These are phyloP conservation scores for Halcyon senegalensis DNA, from an alignment of 2,113 vertebrate species.

Conservation along the genomic window DNA sequence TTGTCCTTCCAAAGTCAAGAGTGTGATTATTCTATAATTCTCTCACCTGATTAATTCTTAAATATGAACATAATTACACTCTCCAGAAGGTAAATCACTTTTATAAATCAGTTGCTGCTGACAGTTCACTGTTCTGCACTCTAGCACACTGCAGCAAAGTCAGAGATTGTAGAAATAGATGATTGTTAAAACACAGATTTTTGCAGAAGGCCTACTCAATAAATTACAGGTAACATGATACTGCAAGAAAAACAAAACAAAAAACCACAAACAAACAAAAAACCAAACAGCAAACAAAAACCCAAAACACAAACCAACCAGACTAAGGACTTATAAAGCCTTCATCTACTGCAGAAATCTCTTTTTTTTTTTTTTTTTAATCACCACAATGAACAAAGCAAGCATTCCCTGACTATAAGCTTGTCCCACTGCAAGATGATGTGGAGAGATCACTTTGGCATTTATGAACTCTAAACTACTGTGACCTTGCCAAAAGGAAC, in stretches of 20 bases:
- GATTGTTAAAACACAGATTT: neutral
- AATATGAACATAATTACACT: constrained; percentile 81
- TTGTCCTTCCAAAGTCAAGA: constrained; percentile 80
- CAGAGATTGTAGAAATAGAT: neutral
- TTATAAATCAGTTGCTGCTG: constrained; percentile 79
- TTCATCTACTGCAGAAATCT: neutral
- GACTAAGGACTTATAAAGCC: neutral
- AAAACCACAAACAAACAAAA: neutral
- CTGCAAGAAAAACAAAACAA: neutral
- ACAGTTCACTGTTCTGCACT: constrained; percentile 59
- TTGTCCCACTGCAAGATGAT: constrained; percentile 29
- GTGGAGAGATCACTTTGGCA: constrained; percentile 21
- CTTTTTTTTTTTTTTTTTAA: neutral
- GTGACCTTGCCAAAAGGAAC: neutral
- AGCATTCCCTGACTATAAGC: neutral
- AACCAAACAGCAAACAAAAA: too few species aligned
- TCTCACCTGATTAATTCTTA: constrained; percentile 83
- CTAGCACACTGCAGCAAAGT: constrained; percentile 29
- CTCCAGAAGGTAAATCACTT: constrained; percentile 81
- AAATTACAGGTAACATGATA: neutral
- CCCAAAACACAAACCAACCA: too few species aligned
- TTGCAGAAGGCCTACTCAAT: neutral
- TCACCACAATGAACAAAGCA: neutral
- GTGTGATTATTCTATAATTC: constrained; percentile 78
- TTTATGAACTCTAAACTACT: constrained; percentile 49